Evolutionary conservation across 2,113 vertebrate species (phyloP).

Genomic region (Otolemur garnettii): DNA sequence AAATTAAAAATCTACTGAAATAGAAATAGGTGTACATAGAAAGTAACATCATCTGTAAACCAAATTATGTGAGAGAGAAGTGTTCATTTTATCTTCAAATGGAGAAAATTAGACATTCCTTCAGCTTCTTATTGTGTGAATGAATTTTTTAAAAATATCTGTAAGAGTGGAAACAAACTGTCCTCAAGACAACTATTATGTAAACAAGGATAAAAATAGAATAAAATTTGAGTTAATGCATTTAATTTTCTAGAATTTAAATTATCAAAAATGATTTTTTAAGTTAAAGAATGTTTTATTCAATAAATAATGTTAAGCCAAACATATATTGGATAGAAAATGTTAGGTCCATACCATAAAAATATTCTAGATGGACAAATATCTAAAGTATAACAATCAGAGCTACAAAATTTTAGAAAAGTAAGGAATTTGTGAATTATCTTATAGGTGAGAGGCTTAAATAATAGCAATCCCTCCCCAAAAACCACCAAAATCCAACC

Average conservation of each 20-base stretch:
- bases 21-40: not conserved
- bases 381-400: not conserved
- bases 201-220: slow-evolving; percentile 21
- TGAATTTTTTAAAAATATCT: not conserved
- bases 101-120: slow-evolving; percentile 27
- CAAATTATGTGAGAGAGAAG: slow-evolving; percentile 2
- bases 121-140: not conserved
- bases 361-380: not conserved
- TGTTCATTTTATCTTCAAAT: slow-evolving; percentile 35
- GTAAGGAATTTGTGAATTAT: not conserved
- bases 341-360: no score
- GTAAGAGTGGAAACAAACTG: slow-evolving; percentile 12
- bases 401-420: not conserved
- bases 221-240: not conserved
- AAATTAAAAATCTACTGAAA: slow-evolving; percentile 17
- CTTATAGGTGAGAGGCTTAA: not conserved
- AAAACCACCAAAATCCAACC: not conserved
- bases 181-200: not conserved
- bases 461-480: not conserved
- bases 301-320: not conserved
- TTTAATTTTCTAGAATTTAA: slow-evolving; percentile 46
- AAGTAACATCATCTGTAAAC: not conserved
- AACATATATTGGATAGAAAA: no score
- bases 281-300: not conserved
- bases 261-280: not conserved